Percentiles rank a stretch among this genome's conserved stretches.
These are phyloP conservation scores for Dasysyrphus albostriatus DNA, from an alignment of 2,888 invertebrate species.

Conservation along the genomic window DNA sequence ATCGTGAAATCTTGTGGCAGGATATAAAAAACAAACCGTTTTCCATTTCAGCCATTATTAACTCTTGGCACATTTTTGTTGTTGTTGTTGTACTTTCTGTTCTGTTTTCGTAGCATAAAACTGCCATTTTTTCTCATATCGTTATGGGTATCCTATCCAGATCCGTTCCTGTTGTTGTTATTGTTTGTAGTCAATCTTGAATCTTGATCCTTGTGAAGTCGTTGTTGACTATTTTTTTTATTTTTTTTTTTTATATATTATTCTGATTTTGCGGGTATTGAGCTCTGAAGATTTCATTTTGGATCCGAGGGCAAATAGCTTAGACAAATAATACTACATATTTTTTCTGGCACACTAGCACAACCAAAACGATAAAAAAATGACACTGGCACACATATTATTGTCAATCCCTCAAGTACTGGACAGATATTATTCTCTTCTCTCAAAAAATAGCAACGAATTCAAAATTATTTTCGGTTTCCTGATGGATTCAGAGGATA, in stretches of 20 bases:
- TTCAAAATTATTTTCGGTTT: conserved; percentile 30
- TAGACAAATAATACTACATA: conserved; percentile 52
- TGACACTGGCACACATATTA: conserved; percentile 30
- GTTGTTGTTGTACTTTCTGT: conserved; percentile 18
- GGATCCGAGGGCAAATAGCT: conserved; percentile 61
- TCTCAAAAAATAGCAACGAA: conserved; percentile 14
- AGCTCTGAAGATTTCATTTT: conserved; percentile 73
- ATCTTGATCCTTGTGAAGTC: conserved; percentile 70
- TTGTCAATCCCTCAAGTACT: conserved; percentile 32
- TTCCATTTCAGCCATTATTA: conserved; percentile 74
- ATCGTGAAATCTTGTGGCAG: conserved; percentile 70
- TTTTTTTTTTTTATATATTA: conserved; percentile 30
- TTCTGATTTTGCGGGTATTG: conserved; percentile 51
- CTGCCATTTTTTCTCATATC: conserved; percentile 54
- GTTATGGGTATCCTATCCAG: conserved; percentile 19
- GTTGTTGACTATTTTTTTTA: conserved; percentile 34
- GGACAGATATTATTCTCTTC: conserved; percentile 36
- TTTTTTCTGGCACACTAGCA: conserved; percentile 42
- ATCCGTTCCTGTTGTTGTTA: conserved; percentile 58
- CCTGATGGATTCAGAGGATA: conserved; percentile 27
- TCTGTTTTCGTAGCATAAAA: conserved; percentile 41
- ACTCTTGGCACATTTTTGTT: conserved; percentile 66
- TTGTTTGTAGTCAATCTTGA: conserved; percentile 74
- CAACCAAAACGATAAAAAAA: not conserved
- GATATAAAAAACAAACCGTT: conserved; percentile 67